Conservation (phyloP, 1,140 invertebrate genomes). For the Drosophila pseudoananassae region DNA sequence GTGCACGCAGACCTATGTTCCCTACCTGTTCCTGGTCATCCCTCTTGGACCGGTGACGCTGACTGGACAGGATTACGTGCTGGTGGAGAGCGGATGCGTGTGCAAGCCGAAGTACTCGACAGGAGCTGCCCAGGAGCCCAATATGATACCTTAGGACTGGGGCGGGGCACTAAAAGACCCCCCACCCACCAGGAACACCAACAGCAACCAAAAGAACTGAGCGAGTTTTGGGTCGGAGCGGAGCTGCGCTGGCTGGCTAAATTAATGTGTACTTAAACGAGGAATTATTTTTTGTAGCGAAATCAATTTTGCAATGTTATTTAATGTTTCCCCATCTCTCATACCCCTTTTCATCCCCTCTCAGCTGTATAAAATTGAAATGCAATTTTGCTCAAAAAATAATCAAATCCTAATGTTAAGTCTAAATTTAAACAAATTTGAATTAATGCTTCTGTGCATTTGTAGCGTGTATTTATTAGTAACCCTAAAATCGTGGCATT, state of each 20-base stretch:
- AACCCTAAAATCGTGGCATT: conserved; percentile 35
- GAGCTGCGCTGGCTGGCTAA: conserved; percentile 45
- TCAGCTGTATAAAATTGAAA: conserved; percentile 68
- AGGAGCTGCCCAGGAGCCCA: conserved; percentile 84
- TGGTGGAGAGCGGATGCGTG: conserved; percentile 96
- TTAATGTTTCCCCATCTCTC: conserved; percentile 58
- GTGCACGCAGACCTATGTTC: conserved; percentile 96
- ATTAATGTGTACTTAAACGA: conserved; percentile 61
- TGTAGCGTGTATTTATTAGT: conserved; percentile 66
- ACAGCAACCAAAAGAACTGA: conserved; percentile 81
- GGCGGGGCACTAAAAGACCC: conserved; percentile 17
- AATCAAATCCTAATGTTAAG: conserved; percentile 68
- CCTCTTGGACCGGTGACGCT: conserved; percentile 95
- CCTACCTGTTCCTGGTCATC: conserved; percentile 95
- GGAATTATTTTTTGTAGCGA: conserved; percentile 82
- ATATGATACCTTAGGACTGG: conserved; percentile 82
- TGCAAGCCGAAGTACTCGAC: conserved; percentile 92
- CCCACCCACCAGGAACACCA: conserved; percentile 39
- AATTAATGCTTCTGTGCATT: conserved; percentile 44
- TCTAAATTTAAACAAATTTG: conserved; percentile 65
- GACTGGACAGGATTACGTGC: conserved; percentile 95
- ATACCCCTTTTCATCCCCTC: conserved; percentile 21
- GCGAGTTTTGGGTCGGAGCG: conserved; percentile 62
- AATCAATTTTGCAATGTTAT: conserved; percentile 79
- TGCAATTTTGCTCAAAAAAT: conserved; percentile 78